Base-by-base conservation (phyloP, 2,113 vertebrate species). In the Erythrocercus mccallii region DNA sequence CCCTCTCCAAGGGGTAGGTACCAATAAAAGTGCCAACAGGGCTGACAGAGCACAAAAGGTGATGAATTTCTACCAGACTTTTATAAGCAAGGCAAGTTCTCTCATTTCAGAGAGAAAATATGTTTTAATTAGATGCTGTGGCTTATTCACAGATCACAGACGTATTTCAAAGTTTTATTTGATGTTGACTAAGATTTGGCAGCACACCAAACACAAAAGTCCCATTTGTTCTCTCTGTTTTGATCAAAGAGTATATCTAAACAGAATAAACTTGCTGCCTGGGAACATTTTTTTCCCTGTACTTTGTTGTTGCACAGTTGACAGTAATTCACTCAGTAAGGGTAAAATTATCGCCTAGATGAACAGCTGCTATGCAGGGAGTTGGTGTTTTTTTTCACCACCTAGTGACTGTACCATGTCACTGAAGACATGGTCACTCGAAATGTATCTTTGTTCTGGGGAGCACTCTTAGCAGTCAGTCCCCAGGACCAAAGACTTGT, bases 1-100 rank as follows among this genome's bases (percentile, higher is more conserved):
- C 51, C 91, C 97, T 38, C 83, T 96, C 45, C 99, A 99, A 95
- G 99, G 99, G 98, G 99, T 99, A 97, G 4, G 99, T 98, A 84
- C 65, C 57, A 90, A 82, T 86, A 70, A 73, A 58, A 30, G 17
- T 35, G 60, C 78, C 64, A 80, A 10, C 15, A 80, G 48, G 56
- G 57, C 50, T 91, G 68, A 88, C 65, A 94, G 72, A 77, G 47
- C 68, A 81, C 71, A 85, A 85, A 91, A 95, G 58, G 51, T 86
- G 72, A 88, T 87, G 56, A 69, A 93, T 94, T 95, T 82, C 81
- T 87, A 81, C 51, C 65, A 86, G 42, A 69, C 60, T 58, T 92
- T 95, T 84, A 92, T 30, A 42, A 57, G n/a, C 69, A 78, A 84
- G 80, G 58, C 69, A 92, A 56, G 64, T 96, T 95, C 76, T 81